A percentile compares a stretch with the other conserved stretches of the same genome.
Conservation (phyloP, 2,888 invertebrate species). For the Parelbella ahira region DNA sequence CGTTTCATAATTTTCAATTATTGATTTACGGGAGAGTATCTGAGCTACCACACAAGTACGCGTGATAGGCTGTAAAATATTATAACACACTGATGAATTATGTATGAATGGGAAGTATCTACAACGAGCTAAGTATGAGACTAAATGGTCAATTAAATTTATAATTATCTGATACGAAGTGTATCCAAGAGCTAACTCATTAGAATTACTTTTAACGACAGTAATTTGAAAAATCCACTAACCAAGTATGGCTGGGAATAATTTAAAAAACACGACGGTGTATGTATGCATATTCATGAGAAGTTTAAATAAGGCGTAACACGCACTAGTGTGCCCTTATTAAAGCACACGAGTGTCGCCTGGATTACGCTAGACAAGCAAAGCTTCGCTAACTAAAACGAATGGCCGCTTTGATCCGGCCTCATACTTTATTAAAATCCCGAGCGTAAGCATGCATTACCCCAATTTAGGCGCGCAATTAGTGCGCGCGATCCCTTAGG, state of each 20-base stretch:
- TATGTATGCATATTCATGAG: constrained; percentile 18
- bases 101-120: too few species aligned
- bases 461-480: constrained; percentile 76
- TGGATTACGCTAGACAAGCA: constrained; percentile 43
- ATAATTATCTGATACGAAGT: too few species aligned
- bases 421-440: constrained; percentile 74
- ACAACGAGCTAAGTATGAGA: too few species aligned
- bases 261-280: constrained; percentile 14
- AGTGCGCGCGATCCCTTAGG: constrained; percentile 55
- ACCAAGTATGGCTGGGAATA: not conserved
- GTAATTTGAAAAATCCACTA: constrained; percentile 8
- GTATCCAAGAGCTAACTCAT: too few species aligned
- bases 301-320: constrained; percentile 19
- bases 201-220: too few species aligned
- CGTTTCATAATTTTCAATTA: too few species aligned
- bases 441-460: constrained; percentile 65
- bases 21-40: too few species aligned
- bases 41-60: too few species aligned
- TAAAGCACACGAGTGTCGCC: constrained; percentile 25
- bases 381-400: constrained; percentile 66
- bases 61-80: too few species aligned
- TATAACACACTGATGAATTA: too few species aligned
- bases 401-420: constrained; percentile 66
- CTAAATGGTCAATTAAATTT: too few species aligned
- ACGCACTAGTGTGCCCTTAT: constrained; percentile 20